phyloP scores from a whole-genome alignment of 2,797 vertebrate genomes.

The Alosa sapidissima region DNA sequence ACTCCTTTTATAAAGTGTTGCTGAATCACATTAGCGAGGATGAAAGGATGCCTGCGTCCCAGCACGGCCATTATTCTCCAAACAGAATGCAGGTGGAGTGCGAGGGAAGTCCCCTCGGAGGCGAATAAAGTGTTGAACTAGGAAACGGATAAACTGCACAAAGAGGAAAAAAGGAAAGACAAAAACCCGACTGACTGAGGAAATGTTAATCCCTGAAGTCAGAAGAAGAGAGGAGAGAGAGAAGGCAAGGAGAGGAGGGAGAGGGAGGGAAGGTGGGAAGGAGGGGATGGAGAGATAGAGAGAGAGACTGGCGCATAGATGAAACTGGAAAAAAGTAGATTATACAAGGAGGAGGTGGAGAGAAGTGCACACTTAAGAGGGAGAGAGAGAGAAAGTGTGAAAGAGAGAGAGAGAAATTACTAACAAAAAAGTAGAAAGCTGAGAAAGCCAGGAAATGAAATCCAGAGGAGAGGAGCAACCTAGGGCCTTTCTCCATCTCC shows the following conservation, averaged over 20 bases:
- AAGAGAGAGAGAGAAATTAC: neutral
- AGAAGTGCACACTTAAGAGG: neutral
- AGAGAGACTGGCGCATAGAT: constrained; percentile 28
- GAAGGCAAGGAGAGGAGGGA: neutral
- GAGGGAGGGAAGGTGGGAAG: neutral
- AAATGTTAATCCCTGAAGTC: constrained; percentile 15
- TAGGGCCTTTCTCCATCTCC: neutral
- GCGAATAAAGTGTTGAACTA: constrained; percentile 12
- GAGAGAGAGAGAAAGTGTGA: neutral
- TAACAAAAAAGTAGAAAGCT: neutral
- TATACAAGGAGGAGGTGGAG: neutral
- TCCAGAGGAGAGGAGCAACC: neutral
- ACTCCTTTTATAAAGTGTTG: constrained; percentile 22
- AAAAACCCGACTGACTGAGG: neutral
- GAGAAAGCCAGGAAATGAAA: constrained; percentile 1
- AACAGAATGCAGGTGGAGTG: constrained; percentile 17
- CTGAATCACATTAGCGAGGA: constrained; percentile 20
- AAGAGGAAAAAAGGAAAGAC: constrained; percentile 1
- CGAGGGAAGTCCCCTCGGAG: constrained; percentile 15
- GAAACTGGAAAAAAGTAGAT: neutral
- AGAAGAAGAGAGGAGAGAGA: neutral
- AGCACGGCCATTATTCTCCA: constrained; percentile 10
- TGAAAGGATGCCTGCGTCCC: constrained; percentile 11
- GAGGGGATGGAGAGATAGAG: constrained; percentile 58
- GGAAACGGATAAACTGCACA: constrained; percentile 18